phyloP scores from a whole-genome alignment of 2,888 invertebrate species.

The Tenthredo scrophulariae region DNA sequence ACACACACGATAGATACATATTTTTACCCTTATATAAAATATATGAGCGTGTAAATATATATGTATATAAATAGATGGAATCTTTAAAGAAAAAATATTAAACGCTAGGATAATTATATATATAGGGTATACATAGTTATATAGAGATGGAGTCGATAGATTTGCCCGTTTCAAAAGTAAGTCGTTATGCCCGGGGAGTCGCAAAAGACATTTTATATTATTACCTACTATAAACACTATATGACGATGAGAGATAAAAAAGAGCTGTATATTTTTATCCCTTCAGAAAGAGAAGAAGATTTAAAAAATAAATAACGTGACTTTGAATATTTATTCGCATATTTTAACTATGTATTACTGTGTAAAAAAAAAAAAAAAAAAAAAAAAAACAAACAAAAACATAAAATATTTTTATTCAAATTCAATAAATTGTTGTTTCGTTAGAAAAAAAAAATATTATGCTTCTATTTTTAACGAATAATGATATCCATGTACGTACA shows the following conservation, averaged over 20 bases:
- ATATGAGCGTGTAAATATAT: conserved; percentile 19
- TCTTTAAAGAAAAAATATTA: conserved; percentile 15
- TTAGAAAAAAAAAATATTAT: background rate
- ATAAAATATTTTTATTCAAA: background rate
- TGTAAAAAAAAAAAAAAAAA: background rate
- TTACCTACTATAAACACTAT: background rate
- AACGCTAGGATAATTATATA: background rate
- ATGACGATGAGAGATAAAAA: background rate
- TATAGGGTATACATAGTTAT: background rate
- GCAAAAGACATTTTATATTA: background rate
- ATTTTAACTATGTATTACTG: background rate
- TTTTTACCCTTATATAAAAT: conserved; percentile 14
- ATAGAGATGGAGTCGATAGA: background rate
- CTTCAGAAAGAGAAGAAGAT: background rate
- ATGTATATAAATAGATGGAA: conserved; percentile 1
- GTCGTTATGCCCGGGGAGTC: background rate
- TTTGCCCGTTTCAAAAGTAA: conserved; percentile 5
- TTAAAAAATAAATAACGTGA: too few relatives aligned
- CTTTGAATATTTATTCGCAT: background rate
- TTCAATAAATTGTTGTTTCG: background rate
- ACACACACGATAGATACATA: background rate
- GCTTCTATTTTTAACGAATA: background rate
- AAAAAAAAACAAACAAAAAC: background rate
- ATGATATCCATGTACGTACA: too few relatives aligned
- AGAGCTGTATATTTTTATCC: background rate